Percentiles rank a stretch among this genome's conserved stretches.
Conservation (phyloP, 2,797 vertebrate species). For the Nasua narica region DNA sequence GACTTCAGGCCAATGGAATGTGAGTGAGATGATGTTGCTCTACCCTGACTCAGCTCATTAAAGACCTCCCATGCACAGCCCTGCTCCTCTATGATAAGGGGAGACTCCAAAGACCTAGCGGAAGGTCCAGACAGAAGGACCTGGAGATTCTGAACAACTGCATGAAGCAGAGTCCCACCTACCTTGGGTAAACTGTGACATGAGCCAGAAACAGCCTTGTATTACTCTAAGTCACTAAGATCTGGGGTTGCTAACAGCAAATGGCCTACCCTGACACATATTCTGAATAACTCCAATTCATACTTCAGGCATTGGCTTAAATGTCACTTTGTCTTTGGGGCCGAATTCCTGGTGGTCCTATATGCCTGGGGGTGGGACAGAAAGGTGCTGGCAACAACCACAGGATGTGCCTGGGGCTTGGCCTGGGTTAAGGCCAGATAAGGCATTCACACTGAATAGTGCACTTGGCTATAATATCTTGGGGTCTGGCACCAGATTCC, state of each 20-base stretch:
- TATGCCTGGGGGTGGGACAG: neutral
- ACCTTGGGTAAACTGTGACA: neutral
- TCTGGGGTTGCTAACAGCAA: neutral
- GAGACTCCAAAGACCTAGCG: neutral
- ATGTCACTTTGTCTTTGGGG: neutral
- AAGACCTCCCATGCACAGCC: neutral
- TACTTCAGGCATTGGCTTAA: neutral
- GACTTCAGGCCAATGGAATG: neutral
- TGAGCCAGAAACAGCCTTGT: neutral
- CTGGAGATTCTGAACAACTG: neutral
- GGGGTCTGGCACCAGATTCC: neutral
- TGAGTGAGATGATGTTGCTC: neutral
- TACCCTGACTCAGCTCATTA: neutral
- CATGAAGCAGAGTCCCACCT: neutral
- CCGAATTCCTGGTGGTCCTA: neutral
- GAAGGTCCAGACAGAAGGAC: neutral
- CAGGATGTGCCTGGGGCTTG: neutral
- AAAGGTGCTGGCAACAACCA: neutral
- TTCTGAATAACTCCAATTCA: neutral
- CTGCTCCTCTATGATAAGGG: neutral
- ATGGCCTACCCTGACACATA: neutral
- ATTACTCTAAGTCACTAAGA: neutral
- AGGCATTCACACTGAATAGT: neutral
- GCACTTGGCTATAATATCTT: neutral
- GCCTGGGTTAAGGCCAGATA: neutral